Evolutionary conservation across 1,140 invertebrate species (phyloP).

Genomic region (Tachypleus tridentatus): DNA sequence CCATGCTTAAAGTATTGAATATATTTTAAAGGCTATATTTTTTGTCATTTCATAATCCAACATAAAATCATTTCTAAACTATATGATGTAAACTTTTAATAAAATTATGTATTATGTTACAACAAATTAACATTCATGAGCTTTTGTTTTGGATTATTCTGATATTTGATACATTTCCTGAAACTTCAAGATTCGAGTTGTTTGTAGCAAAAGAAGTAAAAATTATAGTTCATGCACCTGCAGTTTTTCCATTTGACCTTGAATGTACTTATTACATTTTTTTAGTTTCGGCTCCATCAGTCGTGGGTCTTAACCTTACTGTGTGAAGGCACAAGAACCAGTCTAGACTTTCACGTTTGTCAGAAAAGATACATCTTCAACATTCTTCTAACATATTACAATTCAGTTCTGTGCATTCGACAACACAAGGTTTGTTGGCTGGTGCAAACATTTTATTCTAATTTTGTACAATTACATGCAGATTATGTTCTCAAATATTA

Average conservation of each 20-base stretch:
- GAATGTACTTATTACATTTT: not conserved
- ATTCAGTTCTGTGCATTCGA: constrained; percentile 31
- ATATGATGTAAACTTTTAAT: no score
- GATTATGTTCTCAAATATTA: no score
- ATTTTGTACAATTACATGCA: no score
- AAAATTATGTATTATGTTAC: no score
- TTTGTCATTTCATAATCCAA: no score
- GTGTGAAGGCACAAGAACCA: constrained; percentile 47
- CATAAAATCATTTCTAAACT: no score
- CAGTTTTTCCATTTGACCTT: not conserved
- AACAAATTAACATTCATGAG: no score
- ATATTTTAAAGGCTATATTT: no score
- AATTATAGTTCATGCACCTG: not conserved
- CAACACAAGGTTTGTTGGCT: constrained; percentile 38
- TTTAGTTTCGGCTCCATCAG: constrained; percentile 37
- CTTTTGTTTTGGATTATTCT: not conserved
- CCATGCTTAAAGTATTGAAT: no score
- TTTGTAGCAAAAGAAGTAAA: not conserved
- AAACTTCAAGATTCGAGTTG: not conserved
- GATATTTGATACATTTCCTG: not conserved
- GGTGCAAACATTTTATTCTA: constrained; percentile 18
- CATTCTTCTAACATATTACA: constrained; percentile 43
- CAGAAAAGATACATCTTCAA: constrained; percentile 47
- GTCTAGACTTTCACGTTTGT: constrained; percentile 43
- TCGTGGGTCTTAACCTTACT: constrained; percentile 55